A percentile compares a stretch with the other conserved stretches of the same genome.
These are phyloP conservation scores for roundworm (Caenorhabditis elegans) DNA, from an alignment of 1,140 invertebrate species.

Conservation along the genomic window WBcel235 BX284603.4:4715001-4715500, in stretches of 20 bases:
- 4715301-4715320: neutral
- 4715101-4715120: too few relatives aligned
- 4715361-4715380: neutral
- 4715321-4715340: neutral
- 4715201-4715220: too few relatives aligned
- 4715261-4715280: too few relatives aligned
- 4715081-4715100: neutral
- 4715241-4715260: too few relatives aligned
- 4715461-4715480: too few relatives aligned
- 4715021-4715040: neutral
- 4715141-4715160: too few relatives aligned
- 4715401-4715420: neutral
- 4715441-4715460: too few relatives aligned
- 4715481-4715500: neutral
- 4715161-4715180: neutral
- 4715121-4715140: neutral
- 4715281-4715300: neutral
- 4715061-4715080: neutral
- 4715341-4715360: neutral
- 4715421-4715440: too few relatives aligned
- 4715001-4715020: neutral
- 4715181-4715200: neutral
- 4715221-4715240: too few relatives aligned
- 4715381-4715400: neutral
- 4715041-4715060: neutral